Percentiles rank a stretch among this genome's conserved stretches.
Conservation (phyloP, 2,888 invertebrate species). For the Drosophila crucigera region DNA sequence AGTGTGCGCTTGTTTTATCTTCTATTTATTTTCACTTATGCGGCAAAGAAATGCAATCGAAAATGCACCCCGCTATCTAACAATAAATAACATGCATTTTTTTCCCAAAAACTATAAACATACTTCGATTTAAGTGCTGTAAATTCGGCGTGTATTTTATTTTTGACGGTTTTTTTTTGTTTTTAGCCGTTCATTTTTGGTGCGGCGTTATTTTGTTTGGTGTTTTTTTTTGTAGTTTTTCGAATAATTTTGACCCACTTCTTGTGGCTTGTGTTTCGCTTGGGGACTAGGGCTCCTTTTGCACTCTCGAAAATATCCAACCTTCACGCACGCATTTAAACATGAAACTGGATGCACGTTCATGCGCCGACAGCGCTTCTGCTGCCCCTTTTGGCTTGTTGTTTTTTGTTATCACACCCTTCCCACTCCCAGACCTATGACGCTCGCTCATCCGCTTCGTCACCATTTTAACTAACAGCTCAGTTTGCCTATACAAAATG, state of each 20-base stretch:
- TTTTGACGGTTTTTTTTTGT: conserved; percentile 4
- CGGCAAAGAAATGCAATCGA: conserved; percentile 69
- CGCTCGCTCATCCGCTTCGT: background rate
- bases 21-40: conserved; percentile 79
- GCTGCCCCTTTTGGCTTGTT: conserved; percentile 62
- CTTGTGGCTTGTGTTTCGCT: conserved; percentile 42
- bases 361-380: conserved; percentile 62
- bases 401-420: conserved; percentile 46
- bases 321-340: conserved; percentile 78
- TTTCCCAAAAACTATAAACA: conserved; percentile 53
- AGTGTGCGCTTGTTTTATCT: conserved; percentile 57
- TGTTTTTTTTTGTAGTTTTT: conserved; percentile 23
- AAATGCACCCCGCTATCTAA: conserved; percentile 42
- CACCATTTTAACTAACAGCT: background rate
- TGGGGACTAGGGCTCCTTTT: conserved; percentile 62
- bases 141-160: conserved; percentile 34
- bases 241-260: conserved; percentile 74
- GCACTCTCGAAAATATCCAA: conserved; percentile 65
- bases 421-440: conserved; percentile 9
- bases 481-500: background rate
- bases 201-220: conserved; percentile 46
- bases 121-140: conserved; percentile 47
- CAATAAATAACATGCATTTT: conserved; percentile 57
- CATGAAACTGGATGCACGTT: conserved; percentile 70
- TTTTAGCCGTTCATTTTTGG: conserved; percentile 39